These are phyloP conservation scores for Rostratula benghalensis DNA, from an alignment of 2,113 vertebrate species.

Conservation along the genomic window DNA sequence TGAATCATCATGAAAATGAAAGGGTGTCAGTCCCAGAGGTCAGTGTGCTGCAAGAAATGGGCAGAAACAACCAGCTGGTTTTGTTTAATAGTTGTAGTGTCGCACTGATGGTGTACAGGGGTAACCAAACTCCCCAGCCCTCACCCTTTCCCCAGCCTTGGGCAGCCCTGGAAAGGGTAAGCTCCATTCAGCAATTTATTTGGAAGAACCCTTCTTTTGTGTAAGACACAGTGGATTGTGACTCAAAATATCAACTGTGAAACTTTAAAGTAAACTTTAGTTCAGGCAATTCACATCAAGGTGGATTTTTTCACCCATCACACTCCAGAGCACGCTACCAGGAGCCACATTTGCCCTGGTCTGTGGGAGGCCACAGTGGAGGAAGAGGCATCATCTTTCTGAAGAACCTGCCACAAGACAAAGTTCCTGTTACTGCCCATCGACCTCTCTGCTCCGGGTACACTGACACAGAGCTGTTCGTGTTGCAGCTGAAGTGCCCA, in stretches of 20 bases:
- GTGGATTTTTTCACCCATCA: background rate
- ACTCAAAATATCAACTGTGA: background rate
- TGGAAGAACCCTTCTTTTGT: background rate
- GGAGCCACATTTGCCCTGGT: accelerated
- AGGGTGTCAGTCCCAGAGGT: background rate
- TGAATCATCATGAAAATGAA: too few species aligned
- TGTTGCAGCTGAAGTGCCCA: background rate
- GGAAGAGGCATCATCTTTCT: background rate
- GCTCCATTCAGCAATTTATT: background rate
- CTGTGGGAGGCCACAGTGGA: background rate
- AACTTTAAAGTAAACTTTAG: background rate
- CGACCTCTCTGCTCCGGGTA: background rate
- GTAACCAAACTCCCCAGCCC: background rate
- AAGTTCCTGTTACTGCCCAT: accelerated
- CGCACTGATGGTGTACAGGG: background rate
- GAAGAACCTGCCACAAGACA: background rate
- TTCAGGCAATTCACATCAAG: background rate
- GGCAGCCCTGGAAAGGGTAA: background rate
- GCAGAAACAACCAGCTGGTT: background rate
- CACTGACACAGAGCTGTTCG: too few species aligned
- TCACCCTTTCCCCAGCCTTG: too few species aligned
- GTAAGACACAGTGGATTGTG: background rate
- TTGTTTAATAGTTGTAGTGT: background rate
- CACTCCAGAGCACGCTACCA: background rate
- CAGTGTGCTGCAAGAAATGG: background rate